A percentile compares a stretch with the other conserved stretches of the same genome.
Evolutionary conservation across 2,113 vertebrate species (phyloP).

Genomic region (Crotalus viridis): DNA sequence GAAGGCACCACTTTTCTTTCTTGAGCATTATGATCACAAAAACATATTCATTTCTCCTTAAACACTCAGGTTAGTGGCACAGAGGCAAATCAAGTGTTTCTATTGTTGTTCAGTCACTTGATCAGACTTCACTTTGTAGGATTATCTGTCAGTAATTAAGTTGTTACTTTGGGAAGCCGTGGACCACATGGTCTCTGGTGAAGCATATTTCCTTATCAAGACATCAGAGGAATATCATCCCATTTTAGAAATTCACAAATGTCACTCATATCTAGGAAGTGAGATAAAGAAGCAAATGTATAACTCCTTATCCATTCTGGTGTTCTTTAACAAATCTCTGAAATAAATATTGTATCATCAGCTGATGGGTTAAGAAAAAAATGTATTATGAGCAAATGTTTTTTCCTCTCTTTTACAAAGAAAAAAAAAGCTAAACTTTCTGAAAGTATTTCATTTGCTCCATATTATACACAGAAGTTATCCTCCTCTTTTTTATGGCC

Average conservation of each 20-base stretch:
- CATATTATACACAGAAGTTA: not conserved
- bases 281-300: not conserved
- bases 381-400: not conserved
- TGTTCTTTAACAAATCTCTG: not conserved
- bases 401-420: not conserved
- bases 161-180: not conserved
- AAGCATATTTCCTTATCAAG: not conserved
- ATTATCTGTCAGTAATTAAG: not conserved
- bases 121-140: not conserved
- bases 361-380: not conserved
- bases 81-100: not conserved
- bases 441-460: not conserved
- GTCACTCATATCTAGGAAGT: not conserved
- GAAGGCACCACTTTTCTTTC: not conserved
- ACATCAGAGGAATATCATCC: not conserved
- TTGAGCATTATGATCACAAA: not conserved
- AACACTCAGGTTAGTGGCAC: not conserved
- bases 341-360: not conserved
- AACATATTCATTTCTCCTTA: not conserved
- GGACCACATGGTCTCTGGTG: not conserved
- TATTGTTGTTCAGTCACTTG: not conserved
- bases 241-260: not conserved
- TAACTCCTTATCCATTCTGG: not conserved
- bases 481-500: not conserved
- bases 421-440: not conserved